Percentiles rank a stretch among this genome's conserved stretches.
Conservation (phyloP, 1,140 invertebrate species). For the Cylas formicarius region DNA sequence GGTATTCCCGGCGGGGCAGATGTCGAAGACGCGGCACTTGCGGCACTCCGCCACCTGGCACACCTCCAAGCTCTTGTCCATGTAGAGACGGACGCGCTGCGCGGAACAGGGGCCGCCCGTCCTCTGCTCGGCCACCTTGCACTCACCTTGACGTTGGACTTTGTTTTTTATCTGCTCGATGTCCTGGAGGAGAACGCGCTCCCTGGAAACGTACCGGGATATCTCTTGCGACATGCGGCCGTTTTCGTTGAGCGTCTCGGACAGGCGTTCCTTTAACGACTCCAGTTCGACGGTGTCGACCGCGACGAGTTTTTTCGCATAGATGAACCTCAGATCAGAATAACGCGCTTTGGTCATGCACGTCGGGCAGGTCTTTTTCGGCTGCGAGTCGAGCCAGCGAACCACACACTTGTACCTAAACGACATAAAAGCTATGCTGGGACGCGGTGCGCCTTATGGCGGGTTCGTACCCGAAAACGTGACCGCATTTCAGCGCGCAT, state of each 20-base stretch:
- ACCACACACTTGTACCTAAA: constrained; percentile 80
- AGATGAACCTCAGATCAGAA: constrained; percentile 66
- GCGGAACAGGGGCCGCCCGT: too few relatives aligned
- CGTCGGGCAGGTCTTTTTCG: constrained; percentile 64
- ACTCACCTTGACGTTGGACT: constrained; percentile 22
- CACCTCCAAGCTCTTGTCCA: constrained; percentile 59
- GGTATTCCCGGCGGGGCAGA: constrained; percentile 41
- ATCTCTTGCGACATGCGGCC: constrained; percentile 44
- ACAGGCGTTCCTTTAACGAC: constrained; percentile 47
- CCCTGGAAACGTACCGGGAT: constrained; percentile 37
- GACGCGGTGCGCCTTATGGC: not conserved
- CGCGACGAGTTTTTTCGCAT: constrained; percentile 46
- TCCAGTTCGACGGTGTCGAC: constrained; percentile 49
- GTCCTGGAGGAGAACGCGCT: constrained; percentile 31
- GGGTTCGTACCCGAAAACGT: constrained; percentile 67
- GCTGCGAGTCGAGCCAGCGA: constrained; percentile 59
- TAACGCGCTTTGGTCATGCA: constrained; percentile 68
- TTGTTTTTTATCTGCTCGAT: constrained; percentile 35
- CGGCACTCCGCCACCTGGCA: constrained; percentile 61
- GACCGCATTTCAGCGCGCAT: constrained; percentile 79
- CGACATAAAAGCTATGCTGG: constrained; percentile 56
- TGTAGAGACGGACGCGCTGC: constrained; percentile 45
- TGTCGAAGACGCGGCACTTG: constrained; percentile 71
- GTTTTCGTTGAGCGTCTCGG: constrained; percentile 40
- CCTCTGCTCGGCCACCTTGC: not conserved